Conservation (phyloP, 2,797 vertebrate genomes). For the Thamnophis elegans region DNA sequence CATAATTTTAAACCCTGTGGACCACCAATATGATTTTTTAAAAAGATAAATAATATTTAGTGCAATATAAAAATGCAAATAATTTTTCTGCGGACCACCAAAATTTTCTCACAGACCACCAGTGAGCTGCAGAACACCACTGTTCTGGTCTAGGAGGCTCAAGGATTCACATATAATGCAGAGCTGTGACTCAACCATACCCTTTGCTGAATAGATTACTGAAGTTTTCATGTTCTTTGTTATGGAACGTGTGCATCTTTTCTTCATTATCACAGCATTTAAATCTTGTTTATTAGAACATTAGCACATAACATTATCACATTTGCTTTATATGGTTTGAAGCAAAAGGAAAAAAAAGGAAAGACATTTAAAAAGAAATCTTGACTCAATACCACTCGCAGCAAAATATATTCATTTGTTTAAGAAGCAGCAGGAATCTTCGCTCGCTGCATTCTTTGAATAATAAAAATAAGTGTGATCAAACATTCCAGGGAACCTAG, state of each 20-base stretch:
- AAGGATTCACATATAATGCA: background rate
- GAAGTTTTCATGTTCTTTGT: background rate
- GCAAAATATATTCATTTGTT: slow-evolving; percentile 16
- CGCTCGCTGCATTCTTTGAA: background rate
- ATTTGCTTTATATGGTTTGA: background rate
- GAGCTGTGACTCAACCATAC: background rate
- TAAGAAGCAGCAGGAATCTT: slow-evolving; percentile 15
- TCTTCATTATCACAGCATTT: slow-evolving; percentile 40
- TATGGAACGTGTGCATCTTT: slow-evolving; percentile 43
- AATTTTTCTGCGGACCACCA: too few relatives aligned
- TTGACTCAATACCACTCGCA: slow-evolving; percentile 16
- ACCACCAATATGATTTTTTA: too few relatives aligned
- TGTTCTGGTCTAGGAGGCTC: background rate
- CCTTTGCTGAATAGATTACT: background rate
- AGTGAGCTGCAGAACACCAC: too few relatives aligned
- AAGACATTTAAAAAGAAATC: background rate
- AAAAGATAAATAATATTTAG: too few relatives aligned
- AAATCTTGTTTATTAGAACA: slow-evolving; percentile 39
- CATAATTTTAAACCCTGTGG: too few relatives aligned
- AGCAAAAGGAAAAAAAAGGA: background rate
- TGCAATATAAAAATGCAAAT: too few relatives aligned
- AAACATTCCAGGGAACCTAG: slow-evolving; percentile 43
- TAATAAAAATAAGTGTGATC: slow-evolving; percentile 49
- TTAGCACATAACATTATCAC: background rate
- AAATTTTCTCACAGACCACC: too few relatives aligned